Conservation (phyloP, 1,140 invertebrate species). For the Leptonema lineaticorne region DNA sequence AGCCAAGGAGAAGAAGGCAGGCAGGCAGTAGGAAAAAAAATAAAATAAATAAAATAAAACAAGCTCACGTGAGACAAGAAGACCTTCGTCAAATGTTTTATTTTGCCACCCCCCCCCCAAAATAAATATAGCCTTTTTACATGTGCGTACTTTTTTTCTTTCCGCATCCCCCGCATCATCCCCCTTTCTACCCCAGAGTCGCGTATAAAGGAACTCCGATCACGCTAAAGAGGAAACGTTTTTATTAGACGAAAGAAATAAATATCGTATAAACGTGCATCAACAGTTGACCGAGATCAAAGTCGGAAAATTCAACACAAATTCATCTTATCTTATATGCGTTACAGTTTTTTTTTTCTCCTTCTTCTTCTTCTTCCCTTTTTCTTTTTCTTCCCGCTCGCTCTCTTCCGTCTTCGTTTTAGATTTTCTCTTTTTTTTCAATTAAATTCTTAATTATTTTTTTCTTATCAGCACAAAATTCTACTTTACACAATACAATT, state of each 20-base stretch:
- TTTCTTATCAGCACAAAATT: no score
- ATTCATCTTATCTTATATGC: not conserved
- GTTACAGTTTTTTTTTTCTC: no score
- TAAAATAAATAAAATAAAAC: slow-evolving; percentile 29
- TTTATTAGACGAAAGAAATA: slow-evolving; percentile 11
- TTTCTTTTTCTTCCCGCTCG: no score
- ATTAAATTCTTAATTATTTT: no score
- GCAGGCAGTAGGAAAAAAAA: no score
- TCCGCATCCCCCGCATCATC: not conserved
- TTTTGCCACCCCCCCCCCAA: slow-evolving; percentile 28
- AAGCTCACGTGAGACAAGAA: slow-evolving; percentile 27
- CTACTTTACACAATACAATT: no score
- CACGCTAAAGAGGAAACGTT: not conserved
- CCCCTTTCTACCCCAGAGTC: no score
- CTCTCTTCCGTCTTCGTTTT: no score
- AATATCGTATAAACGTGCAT: not conserved
- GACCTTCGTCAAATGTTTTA: slow-evolving; percentile 40
- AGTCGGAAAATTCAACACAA: not conserved
- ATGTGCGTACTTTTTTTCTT: not conserved
- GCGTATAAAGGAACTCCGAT: no score
- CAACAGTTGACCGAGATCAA: not conserved
- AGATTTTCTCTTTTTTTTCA: no score
- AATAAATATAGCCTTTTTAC: slow-evolving; percentile 29
- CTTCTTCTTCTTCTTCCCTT: no score
- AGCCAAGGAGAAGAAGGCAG: no score